Evolutionary conservation across 2,797 vertebrate genomes (phyloP), one percentile per base, ranked within the genome.

Genomic region (Parauchenoglanis punctatus): DNA sequence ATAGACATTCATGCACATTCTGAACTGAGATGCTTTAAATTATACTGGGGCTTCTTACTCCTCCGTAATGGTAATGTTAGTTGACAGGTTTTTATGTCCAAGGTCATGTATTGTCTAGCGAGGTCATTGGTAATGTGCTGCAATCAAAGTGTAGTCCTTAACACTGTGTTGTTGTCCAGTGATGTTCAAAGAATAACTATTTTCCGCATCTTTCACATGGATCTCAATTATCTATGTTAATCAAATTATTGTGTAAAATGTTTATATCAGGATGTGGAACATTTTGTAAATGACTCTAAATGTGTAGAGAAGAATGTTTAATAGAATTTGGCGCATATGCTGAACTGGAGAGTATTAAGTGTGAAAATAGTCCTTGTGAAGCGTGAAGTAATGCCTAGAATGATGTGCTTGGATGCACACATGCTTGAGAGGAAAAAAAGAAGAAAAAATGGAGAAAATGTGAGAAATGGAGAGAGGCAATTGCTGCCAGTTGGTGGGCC

Each of bases 401-500:
- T 20, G 52, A 83, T 82, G 72, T 83, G 75, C 76, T 86, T 80
- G 61, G 86, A 84, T 84, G 49, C 46, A 83, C 68, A 61, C 31
- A 83, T 15, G 31, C 67, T 82, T 67, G 54, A 67, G 23, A 11
- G 40, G 49, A 1, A 63, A 85, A 67, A 84, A 85, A 65, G 82
- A 75, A 61, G 44, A 89, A 11, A 83, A 81, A 78, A 77, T 20
- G 12, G 44, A 88, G 81, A 58, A 23, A 75, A 44, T 68, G 52
- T 81, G 67, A 76, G 54, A 61, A 23, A 75, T 77, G 52, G 81
- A 83, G 67, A 85, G 56, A 52, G 70, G 85, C 46, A 83, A 83
- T 70, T 85, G 85, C 35, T 82, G 68, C 58, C 73, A 65, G 85
- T 82, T 85, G 78, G 63, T 85, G 77, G 23, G 49, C 84, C 70